Conservation (phyloP, 2,888 invertebrate species). For the Leptopterna dolabrata region DNA sequence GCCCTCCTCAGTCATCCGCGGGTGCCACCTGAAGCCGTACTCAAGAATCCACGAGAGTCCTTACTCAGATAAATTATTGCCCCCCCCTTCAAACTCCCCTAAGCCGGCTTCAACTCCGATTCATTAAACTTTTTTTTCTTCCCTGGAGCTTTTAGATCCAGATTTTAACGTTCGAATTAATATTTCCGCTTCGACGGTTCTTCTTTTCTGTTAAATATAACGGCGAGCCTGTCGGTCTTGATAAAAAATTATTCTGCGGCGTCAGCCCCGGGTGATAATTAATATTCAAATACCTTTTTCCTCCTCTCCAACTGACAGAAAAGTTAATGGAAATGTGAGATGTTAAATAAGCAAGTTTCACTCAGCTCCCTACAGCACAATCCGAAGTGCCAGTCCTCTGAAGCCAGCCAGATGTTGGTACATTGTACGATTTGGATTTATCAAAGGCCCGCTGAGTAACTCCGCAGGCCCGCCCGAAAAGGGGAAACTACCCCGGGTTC, state of each 20-base stretch:
- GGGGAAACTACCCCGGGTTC: no score
- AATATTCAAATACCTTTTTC: neutral
- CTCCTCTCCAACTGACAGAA: neutral
- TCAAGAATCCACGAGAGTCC: neutral
- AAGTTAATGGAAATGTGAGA: no score
- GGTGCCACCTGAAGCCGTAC: neutral
- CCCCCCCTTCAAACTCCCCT: neutral
- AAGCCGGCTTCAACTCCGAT: neutral
- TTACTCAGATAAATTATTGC: neutral
- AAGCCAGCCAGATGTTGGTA: no score
- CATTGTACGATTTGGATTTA: no score
- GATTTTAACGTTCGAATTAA: neutral
- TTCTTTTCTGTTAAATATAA: neutral
- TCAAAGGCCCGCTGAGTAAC: no score
- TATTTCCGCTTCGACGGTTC: neutral
- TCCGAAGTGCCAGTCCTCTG: no score
- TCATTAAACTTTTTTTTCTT: neutral
- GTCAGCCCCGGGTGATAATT: neutral
- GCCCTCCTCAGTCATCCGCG: neutral
- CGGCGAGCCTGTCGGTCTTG: neutral
- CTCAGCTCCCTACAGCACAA: no score
- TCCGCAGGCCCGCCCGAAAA: no score
- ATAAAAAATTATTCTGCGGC: neutral
- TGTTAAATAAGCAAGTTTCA: no score
- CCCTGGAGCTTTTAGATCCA: no score